phyloP scores from a whole-genome alignment of 2,797 vertebrate species.

The Adrianichthys oophorus region DNA sequence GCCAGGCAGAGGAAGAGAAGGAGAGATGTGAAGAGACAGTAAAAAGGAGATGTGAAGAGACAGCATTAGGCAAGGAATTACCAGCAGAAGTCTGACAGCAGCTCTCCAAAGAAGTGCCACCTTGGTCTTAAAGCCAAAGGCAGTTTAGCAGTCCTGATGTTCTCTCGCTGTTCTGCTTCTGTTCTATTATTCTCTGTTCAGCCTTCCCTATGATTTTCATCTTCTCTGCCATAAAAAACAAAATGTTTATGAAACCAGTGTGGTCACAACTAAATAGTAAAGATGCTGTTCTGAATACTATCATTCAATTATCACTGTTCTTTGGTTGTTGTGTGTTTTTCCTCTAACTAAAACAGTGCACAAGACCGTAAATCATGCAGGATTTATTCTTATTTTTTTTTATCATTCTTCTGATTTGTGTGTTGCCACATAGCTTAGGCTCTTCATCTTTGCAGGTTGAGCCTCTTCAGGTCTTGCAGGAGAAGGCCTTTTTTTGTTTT shows the following conservation, averaged over 20 bases:
- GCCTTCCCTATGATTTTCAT: not conserved
- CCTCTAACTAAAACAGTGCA: slow-evolving; percentile 10
- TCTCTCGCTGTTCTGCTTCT: slow-evolving; percentile 3
- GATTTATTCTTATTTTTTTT: too few species aligned
- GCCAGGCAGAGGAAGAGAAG: slow-evolving; percentile 15
- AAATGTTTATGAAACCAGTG: not conserved
- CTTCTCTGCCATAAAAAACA: not conserved
- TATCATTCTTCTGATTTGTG: too few species aligned
- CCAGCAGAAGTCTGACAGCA: slow-evolving; percentile 44
- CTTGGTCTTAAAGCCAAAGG: slow-evolving; percentile 25
- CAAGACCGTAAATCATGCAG: too few species aligned
- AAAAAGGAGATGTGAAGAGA: slow-evolving; percentile 1
- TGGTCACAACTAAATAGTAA: too few species aligned
- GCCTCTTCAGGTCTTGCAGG: slow-evolving; percentile 94
- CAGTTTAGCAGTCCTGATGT: slow-evolving; percentile 12
- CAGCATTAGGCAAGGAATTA: slow-evolving; percentile 36
- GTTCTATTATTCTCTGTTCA: not conserved
- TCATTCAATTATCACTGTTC: too few species aligned
- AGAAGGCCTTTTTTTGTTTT: slow-evolving; percentile 59
- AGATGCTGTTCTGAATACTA: too few species aligned
- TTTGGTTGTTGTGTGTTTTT: slow-evolving; percentile 9
- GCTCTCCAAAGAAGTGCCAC: slow-evolving; percentile 40
- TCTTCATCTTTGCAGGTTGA: slow-evolving; percentile 94
- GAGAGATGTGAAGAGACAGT: slow-evolving; percentile 44
- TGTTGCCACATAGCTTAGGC: slow-evolving; percentile 83